These are phyloP conservation scores for Danaus chrysippus DNA, from an alignment of 2,888 invertebrate genomes.

Conservation along the genomic window DNA sequence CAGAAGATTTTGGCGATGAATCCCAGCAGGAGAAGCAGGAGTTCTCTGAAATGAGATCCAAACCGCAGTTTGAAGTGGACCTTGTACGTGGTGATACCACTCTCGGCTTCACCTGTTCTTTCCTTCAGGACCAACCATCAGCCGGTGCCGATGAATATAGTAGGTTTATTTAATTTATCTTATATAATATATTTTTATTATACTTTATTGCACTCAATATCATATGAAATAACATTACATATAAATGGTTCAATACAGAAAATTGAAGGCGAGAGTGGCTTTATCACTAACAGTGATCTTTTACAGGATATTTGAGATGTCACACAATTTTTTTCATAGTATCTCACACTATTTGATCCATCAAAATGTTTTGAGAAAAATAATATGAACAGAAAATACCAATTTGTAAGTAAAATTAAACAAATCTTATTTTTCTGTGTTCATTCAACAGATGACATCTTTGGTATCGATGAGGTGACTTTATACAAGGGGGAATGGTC, in stretches of 20 bases:
- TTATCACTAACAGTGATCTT: no score
- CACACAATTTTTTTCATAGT: no score
- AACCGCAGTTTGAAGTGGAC: constrained; percentile 95
- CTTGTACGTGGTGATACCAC: constrained; percentile 87
- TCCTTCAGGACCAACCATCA: constrained; percentile 80
- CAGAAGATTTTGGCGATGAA: constrained; percentile 85
- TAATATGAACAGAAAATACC: no score
- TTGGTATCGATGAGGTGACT: constrained; percentile 95
- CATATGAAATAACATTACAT: no score
- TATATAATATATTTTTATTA: no score
- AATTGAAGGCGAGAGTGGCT: no score
- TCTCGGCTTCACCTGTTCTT: constrained; percentile 92
- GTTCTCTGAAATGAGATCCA: constrained; percentile 91
- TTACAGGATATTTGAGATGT: no score
- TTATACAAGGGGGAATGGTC: constrained; percentile 93
- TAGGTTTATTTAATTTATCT: constrained; percentile 38
- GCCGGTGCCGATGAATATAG: constrained; percentile 86
- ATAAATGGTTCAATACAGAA: no score
- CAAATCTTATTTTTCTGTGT: constrained; percentile 38
- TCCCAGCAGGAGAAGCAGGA: constrained; percentile 84
- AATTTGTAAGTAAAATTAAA: no score
- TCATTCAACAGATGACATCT: constrained; percentile 85
- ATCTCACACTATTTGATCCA: no score
- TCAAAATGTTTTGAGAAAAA: no score
- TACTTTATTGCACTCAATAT: no score